phyloP scores from a whole-genome alignment of 2,888 invertebrate genomes.

The Mesoligia furuncula region DNA sequence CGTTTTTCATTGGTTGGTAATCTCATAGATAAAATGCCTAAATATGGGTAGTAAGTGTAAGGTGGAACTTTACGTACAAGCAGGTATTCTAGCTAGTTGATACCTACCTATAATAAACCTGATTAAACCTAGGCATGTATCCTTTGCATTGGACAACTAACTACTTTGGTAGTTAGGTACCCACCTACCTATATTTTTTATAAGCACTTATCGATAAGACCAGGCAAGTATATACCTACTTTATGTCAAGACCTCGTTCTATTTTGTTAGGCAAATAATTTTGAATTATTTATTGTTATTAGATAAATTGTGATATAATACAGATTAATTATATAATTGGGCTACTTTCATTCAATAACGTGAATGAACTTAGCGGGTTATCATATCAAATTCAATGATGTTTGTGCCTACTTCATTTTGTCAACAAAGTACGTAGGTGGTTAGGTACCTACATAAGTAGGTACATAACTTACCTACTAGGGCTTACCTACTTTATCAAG shows the following conservation, averaged over 20 bases:
- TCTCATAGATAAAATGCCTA: not conserved
- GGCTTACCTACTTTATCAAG: slow-evolving; percentile 14
- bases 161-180: not conserved
- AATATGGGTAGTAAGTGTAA: slow-evolving; percentile 15
- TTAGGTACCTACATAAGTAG: not conserved
- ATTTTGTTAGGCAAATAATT: slow-evolving; percentile 27
- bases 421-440: slow-evolving; percentile 16
- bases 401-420: not conserved
- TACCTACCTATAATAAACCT: not conserved
- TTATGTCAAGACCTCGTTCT: slow-evolving; percentile 18
- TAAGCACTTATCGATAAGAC: not conserved
- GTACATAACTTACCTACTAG: not conserved
- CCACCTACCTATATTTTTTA: not conserved
- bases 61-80: slow-evolving; percentile 10
- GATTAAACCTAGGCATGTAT: slow-evolving; percentile 1
- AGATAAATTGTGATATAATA: slow-evolving; percentile 11
- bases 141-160: slow-evolving; percentile 17
- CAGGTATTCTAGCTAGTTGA: not conserved
- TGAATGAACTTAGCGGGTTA: slow-evolving; percentile 45
- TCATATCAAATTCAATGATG: slow-evolving; percentile 20
- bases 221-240: not conserved
- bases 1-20: slow-evolving; percentile 26
- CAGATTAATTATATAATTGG: slow-evolving; percentile 34
- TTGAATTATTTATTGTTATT: slow-evolving; percentile 17
- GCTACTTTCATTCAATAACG: slow-evolving; percentile 55